These are phyloP conservation scores for Drosophila azteca DNA, from an alignment of 1,140 invertebrate species.

Conservation along the genomic window DNA sequence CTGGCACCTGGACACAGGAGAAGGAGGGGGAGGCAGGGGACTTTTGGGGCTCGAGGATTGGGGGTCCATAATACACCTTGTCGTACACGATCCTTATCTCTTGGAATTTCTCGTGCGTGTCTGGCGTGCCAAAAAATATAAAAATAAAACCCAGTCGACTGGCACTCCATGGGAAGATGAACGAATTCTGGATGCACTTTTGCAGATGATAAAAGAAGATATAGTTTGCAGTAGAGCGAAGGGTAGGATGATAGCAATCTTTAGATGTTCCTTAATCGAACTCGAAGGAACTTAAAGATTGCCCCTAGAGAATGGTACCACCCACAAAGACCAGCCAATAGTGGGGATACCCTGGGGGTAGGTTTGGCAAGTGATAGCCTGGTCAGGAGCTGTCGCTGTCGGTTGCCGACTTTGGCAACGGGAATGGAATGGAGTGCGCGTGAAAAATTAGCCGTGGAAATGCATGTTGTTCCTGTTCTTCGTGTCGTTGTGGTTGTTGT, in stretches of 20 bases:
- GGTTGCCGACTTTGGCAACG: slow-evolving; percentile 46
- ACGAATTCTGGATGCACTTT: slow-evolving; percentile 45
- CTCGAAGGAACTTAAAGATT: too few species aligned
- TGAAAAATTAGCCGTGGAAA: slow-evolving; percentile 81
- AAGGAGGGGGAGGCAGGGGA: not conserved
- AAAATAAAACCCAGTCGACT: slow-evolving; percentile 56
- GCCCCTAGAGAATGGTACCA: too few species aligned
- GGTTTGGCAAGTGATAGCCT: slow-evolving; percentile 39
- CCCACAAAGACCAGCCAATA: slow-evolving; percentile 7
- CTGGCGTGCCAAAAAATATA: slow-evolving; percentile 72
- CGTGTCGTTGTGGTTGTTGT: slow-evolving; percentile 35
- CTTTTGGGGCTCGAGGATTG: slow-evolving; percentile 24
- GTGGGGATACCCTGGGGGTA: slow-evolving; percentile 16
- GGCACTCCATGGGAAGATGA: not conserved
- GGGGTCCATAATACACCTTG: slow-evolving; percentile 82
- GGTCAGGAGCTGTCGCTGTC: slow-evolving; percentile 76
- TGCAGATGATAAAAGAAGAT: too few species aligned
- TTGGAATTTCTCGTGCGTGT: slow-evolving; percentile 81
- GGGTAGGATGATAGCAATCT: too few species aligned
- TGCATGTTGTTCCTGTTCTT: slow-evolving; percentile 64
- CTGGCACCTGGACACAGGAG: slow-evolving; percentile 17
- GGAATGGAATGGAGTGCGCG: slow-evolving; percentile 50
- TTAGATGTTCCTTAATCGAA: too few species aligned
- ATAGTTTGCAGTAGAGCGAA: too few species aligned
- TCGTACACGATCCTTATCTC: slow-evolving; percentile 83